These are phyloP conservation scores for Octodon degus DNA, from an alignment of 2,113 vertebrate species.

Conservation along the genomic window DNA sequence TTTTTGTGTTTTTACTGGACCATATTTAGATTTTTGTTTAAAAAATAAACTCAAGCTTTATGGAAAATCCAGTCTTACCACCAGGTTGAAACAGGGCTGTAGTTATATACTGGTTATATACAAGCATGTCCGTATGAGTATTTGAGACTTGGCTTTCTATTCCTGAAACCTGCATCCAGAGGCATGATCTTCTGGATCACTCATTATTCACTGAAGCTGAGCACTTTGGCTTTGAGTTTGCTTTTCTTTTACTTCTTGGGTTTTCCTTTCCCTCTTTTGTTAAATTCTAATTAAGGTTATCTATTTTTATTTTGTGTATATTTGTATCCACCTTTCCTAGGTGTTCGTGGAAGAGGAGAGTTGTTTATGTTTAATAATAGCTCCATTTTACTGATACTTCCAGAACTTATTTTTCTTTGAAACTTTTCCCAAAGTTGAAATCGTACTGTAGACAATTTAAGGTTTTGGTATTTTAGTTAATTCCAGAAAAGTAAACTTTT, in stretches of 20 bases:
- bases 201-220: not conserved
- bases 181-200: not conserved
- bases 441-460: slow-evolving; percentile 13
- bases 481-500: not conserved
- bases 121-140: not conserved
- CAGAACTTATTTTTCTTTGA: not conserved
- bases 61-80: not conserved
- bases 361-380: not conserved
- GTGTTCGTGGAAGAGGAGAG: not conserved
- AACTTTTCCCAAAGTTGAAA: not conserved
- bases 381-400: not conserved
- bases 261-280: not conserved
- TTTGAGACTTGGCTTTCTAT: not conserved
- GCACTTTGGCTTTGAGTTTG: not conserved
- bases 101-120: not conserved
- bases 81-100: not conserved
- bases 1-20: not conserved
- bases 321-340: not conserved
- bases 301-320: not conserved
- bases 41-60: not conserved
- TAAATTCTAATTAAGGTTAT: slow-evolving; percentile 29
- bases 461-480: not conserved
- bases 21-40: not conserved
- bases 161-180: not conserved
- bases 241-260: not conserved